These are phyloP conservation scores for Trididemnum clinides DNA, from an alignment of 23 tunicate genomes.

Conservation along the genomic window DNA sequence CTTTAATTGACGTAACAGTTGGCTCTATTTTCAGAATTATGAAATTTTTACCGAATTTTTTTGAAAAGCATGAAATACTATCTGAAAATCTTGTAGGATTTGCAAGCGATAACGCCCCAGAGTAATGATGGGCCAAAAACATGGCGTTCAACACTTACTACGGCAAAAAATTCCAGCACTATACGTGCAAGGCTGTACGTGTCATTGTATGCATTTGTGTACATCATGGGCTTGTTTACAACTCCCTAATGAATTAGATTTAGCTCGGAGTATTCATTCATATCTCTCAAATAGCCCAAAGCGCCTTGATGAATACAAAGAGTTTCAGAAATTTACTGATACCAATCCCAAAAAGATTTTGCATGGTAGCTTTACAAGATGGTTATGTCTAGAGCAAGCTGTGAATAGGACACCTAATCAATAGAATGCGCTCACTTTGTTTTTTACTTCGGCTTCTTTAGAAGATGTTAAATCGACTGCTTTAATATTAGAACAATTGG, in stretches of 20 bases:
- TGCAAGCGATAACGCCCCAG: background rate
- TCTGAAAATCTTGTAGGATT: background rate
- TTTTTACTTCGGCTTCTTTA: no score
- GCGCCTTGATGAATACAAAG: background rate
- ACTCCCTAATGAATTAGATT: background rate
- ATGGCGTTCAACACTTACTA: background rate
- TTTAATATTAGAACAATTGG: no score
- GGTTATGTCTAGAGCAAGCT: no score
- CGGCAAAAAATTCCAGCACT: background rate
- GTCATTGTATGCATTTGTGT: background rate
- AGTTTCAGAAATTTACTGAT: background rate
- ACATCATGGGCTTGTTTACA: background rate
- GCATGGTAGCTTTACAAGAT: background rate
- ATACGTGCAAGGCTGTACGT: background rate
- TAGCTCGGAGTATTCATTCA: background rate
- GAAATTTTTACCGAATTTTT: background rate
- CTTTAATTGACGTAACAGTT: background rate
- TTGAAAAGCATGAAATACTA: background rate
- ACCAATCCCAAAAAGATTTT: background rate
- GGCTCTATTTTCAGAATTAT: background rate
- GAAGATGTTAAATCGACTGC: no score
- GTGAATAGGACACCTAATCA: no score
- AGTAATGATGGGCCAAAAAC: background rate
- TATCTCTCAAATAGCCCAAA: background rate
- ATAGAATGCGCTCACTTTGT: no score